These are phyloP conservation scores for Caranx melampygus DNA, from an alignment of 2,113 vertebrate genomes.

Conservation along the genomic window DNA sequence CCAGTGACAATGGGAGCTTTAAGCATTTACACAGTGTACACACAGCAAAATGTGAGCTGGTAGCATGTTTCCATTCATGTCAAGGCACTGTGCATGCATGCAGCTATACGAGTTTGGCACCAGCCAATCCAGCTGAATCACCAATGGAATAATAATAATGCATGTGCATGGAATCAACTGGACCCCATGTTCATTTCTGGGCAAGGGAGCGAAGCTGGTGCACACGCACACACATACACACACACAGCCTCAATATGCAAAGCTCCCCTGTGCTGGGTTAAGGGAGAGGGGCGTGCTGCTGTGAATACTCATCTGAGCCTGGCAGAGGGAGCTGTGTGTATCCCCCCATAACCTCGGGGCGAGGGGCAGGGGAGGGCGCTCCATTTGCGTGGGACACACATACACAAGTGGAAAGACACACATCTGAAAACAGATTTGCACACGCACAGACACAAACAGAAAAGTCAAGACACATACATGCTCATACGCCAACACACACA, in stretches of 20 bases:
- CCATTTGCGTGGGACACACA: slow-evolving; percentile 77
- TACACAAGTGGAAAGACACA: slow-evolving; percentile 68
- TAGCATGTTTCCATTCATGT: slow-evolving; percentile 48
- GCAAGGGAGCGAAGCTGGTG: slow-evolving; percentile 43
- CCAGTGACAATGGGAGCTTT: slow-evolving; percentile 13
- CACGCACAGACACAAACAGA: slow-evolving; percentile 40
- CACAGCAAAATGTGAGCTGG: slow-evolving; percentile 29
- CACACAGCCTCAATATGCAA: slow-evolving; percentile 77
- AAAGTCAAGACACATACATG: slow-evolving; percentile 58
- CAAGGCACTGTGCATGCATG: slow-evolving; percentile 51
- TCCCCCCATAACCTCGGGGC: slow-evolving; percentile 79
- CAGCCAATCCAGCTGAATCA: slow-evolving; percentile 64
- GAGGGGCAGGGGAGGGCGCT: slow-evolving; percentile 69
- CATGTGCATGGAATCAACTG: slow-evolving; percentile 74
- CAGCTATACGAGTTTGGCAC: slow-evolving; percentile 54
- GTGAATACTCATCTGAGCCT: slow-evolving; percentile 83
- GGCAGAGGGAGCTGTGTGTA: slow-evolving; percentile 75
- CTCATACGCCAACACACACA: slow-evolving; percentile 57
- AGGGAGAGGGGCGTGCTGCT: slow-evolving; percentile 77
- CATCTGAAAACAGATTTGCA: slow-evolving; percentile 60
- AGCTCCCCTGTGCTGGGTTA: slow-evolving; percentile 77
- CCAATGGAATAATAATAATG: slow-evolving; percentile 72
- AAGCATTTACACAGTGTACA: slow-evolving; percentile 29
- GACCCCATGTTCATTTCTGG: slow-evolving; percentile 66
- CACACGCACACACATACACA: slow-evolving; percentile 41